phyloP scores from a whole-genome alignment of 1,140 invertebrate genomes.

The Lerema accius region DNA sequence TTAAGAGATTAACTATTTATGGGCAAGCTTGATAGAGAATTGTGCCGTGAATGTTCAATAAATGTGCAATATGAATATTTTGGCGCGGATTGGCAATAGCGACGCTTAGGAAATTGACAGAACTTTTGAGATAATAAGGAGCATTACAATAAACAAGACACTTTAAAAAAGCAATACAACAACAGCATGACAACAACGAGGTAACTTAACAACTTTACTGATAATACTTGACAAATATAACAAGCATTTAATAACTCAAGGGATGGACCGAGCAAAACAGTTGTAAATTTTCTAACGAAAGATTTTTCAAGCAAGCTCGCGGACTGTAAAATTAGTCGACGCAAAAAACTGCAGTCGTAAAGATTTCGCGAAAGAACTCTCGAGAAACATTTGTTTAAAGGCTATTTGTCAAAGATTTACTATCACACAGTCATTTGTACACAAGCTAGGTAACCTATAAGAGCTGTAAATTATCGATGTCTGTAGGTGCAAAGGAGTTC shows the following conservation, averaged over 20 bases:
- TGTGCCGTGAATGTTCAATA: too few species aligned
- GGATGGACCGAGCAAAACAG: slow-evolving; percentile 45
- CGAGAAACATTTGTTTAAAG: slow-evolving; percentile 2
- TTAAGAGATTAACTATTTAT: too few species aligned
- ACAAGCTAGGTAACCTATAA: too few species aligned
- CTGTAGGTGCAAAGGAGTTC: too few species aligned
- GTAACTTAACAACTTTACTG: slow-evolving; percentile 41
- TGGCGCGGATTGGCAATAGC: too few species aligned
- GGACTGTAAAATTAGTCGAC: slow-evolving; percentile 34
- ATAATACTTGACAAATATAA: slow-evolving; percentile 47
- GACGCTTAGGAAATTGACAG: too few species aligned
- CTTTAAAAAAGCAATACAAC: slow-evolving; percentile 38
- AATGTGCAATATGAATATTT: too few species aligned
- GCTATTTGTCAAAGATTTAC: slow-evolving; percentile 4
- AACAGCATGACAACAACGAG: too few species aligned
- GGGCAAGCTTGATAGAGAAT: too few species aligned
- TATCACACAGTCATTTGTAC: too few species aligned
- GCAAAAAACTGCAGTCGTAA: slow-evolving; percentile 10
- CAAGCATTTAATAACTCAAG: slow-evolving; percentile 49
- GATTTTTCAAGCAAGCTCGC: slow-evolving; percentile 26
- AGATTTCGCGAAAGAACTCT: slow-evolving; percentile 11
- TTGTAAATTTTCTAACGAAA: slow-evolving; percentile 48
- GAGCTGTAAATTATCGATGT: too few species aligned
- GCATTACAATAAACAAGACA: neutral
- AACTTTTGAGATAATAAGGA: too few species aligned